Evolutionary conservation across 2,797 vertebrate species (phyloP), one percentile per base, ranked within the genome.

Genomic region (Acipenser oxyrinchus): DNA sequence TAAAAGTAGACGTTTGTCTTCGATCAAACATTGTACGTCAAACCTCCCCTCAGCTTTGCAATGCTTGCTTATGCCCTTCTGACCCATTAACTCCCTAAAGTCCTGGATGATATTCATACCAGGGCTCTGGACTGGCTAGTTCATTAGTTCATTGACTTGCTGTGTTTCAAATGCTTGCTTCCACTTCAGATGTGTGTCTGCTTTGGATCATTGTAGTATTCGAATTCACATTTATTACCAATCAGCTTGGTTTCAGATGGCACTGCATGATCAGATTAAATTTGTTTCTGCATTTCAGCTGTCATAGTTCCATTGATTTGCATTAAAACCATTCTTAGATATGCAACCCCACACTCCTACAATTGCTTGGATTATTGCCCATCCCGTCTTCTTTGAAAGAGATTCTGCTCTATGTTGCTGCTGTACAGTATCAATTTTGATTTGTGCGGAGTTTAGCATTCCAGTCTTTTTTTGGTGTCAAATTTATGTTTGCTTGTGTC

Each of bases 251-350:
- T 83, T 84, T 87, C 86, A 86, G 86, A 83, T 87, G 85, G 87
- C 89, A 90, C 89, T 90, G 87, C 87, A 90, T 91, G 89, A 90
- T 86, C 87, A 87, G 85, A 87, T 85, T 89, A 83, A 90, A 86
- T 83, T 52, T 53, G 80, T 78, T 78, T 71, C 81, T 74, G 83
- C 77, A 79, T 76, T 81, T 62, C 49, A 71, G 79, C 85, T 83
- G 83, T 72, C 83, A 89, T 84, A 88, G 85, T 86, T 89, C 87
- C 86, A 80, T 81, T 82, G 84, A 88, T 89, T 88, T 88, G 78
- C 75, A 64, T 85, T 89, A 90, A 90, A 84, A 79, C 84, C 86
- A 90, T 89, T 90, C 88, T 71, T 80, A 81, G 84, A 77, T 86
- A 89, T 89, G 89, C 81, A 80, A 83, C 75, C 49, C 77, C 80